These are phyloP conservation scores for Mythimna ferrago DNA, from an alignment of 2,888 invertebrate species.

Conservation along the genomic window DNA sequence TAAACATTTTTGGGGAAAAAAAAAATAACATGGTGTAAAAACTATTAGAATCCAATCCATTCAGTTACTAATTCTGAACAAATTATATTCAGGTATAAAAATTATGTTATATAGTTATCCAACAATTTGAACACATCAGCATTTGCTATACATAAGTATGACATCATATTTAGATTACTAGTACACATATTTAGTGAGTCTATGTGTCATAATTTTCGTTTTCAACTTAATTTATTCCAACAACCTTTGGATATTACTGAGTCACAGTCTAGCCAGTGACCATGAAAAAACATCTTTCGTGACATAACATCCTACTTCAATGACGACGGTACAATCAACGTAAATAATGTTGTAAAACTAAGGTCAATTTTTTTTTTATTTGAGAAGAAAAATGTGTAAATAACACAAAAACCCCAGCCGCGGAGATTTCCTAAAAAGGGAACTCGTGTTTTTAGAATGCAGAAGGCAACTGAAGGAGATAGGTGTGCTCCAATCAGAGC, in stretches of 20 bases:
- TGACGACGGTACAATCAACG: not conserved
- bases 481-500: too few species aligned
- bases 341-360: constrained; percentile 5
- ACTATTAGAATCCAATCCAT: too few species aligned
- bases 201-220: constrained; percentile 29
- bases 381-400: constrained; percentile 5
- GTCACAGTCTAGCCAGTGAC: constrained; percentile 45
- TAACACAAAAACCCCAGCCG: too few species aligned
- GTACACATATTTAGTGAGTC: not conserved
- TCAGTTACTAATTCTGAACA: too few species aligned
- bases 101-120: not conserved
- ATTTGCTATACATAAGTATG: constrained; percentile 16
- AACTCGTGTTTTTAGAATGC: too few species aligned
- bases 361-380: constrained; percentile 18
- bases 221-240: constrained; percentile 45
- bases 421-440: too few species aligned
- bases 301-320: constrained; percentile 8
- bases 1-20: too few species aligned
- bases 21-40: too few species aligned
- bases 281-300: constrained; percentile 19
- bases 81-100: too few species aligned
- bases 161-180: constrained; percentile 33
- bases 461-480: too few species aligned
- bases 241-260: constrained; percentile 29
- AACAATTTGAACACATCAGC: not conserved